Conservation (phyloP, 2,888 invertebrate genomes). For the Leptarthrus brevirostris region DNA sequence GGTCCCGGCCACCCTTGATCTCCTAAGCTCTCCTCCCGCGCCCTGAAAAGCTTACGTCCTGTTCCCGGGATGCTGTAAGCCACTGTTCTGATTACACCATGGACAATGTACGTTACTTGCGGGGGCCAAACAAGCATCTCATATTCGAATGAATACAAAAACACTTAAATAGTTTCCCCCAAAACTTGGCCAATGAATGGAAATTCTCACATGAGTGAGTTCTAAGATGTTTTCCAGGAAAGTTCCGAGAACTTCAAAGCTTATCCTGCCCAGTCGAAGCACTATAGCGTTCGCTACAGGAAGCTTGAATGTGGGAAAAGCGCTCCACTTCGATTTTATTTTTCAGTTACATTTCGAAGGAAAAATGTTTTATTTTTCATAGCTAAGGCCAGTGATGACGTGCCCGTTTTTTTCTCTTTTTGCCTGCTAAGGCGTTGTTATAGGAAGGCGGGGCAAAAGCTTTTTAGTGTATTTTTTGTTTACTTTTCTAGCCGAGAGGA, state of each 20-base stretch:
- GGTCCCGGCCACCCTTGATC: constrained; percentile 5
- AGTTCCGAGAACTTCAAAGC: not conserved
- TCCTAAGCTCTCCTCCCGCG: not conserved
- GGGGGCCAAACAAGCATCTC: constrained; percentile 35
- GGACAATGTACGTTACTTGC: not conserved
- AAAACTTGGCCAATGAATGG: constrained; percentile 28
- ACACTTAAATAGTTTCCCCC: not conserved
- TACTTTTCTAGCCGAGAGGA: not conserved
- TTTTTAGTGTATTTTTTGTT: constrained; percentile 7
- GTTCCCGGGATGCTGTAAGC: constrained; percentile 9
- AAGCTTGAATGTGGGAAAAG: constrained; percentile 43
- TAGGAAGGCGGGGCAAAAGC: constrained; percentile 33
- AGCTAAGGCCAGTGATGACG: constrained; percentile 1
- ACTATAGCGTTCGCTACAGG: not conserved
- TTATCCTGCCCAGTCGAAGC: not conserved
- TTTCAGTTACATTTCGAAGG: constrained; percentile 6
- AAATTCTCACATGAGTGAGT: constrained; percentile 27
- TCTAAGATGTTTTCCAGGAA: not conserved
- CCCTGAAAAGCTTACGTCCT: constrained; percentile 8
- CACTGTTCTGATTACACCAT: not conserved
- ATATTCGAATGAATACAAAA: constrained; percentile 18
- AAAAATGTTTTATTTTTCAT: constrained; percentile 31
- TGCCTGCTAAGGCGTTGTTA: constrained; percentile 35
- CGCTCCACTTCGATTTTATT: constrained; percentile 1
- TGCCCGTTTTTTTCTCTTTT: not conserved